Evolutionary conservation across 2,888 invertebrate species (phyloP).

Genomic region (Cosmia pyralina): DNA sequence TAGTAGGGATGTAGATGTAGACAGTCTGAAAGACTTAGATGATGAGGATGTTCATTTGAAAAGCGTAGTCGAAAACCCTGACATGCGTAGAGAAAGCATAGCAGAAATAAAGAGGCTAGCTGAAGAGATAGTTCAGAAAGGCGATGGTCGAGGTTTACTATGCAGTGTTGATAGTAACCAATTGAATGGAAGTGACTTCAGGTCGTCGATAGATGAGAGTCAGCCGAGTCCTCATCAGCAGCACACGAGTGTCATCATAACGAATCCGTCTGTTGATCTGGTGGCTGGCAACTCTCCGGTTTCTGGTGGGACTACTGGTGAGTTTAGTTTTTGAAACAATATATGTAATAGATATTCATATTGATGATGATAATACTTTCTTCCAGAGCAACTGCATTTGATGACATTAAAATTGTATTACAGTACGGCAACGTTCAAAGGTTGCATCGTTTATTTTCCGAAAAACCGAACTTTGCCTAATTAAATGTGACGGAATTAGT

Average conservation of each 20-base stretch:
- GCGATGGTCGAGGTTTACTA: slow-evolving; percentile 83
- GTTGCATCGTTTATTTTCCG: no score
- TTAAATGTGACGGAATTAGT: no score
- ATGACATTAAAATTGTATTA: no score
- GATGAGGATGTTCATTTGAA: slow-evolving; percentile 80
- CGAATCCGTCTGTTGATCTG: slow-evolving; percentile 93
- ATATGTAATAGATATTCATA: no score
- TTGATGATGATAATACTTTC: no score
- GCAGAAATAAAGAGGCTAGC: slow-evolving; percentile 87
- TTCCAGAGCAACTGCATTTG: no score
- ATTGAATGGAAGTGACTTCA: slow-evolving; percentile 81
- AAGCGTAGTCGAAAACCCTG: slow-evolving; percentile 86
- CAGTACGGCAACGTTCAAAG: no score
- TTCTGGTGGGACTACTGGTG: slow-evolving; percentile 85
- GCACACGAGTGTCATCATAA: slow-evolving; percentile 92
- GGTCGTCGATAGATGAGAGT: slow-evolving; percentile 80
- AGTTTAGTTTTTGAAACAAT: slow-evolving; percentile 21
- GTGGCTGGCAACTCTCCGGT: slow-evolving; percentile 86
- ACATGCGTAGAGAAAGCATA: slow-evolving; percentile 87
- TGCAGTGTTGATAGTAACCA: slow-evolving; percentile 87
- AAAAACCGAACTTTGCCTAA: no score
- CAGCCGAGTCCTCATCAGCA: slow-evolving; percentile 79
- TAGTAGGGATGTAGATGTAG: slow-evolving; percentile 89
- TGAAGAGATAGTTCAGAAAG: slow-evolving; percentile 88
- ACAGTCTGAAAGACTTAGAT: slow-evolving; percentile 88